A percentile compares a stretch with the other conserved stretches of the same genome.
Evolutionary conservation across 2,888 invertebrate genomes (phyloP).

Genomic region (Hymenopus coronatus): DNA sequence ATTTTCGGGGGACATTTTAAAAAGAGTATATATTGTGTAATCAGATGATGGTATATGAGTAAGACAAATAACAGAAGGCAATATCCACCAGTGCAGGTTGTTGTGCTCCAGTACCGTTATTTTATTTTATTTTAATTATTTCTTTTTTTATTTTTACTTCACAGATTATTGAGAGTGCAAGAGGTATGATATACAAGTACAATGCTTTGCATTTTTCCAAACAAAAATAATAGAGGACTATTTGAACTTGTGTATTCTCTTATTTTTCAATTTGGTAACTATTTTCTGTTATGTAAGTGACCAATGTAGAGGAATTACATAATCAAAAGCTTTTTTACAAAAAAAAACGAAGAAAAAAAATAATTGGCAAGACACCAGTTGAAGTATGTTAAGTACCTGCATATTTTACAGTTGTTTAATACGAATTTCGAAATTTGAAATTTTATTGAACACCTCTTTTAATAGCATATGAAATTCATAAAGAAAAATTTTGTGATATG

Average conservation of each 20-base stretch:
- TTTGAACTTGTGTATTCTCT: not conserved
- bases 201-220: not conserved
- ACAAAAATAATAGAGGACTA: not conserved
- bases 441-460: not conserved
- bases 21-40: not conserved
- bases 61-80: not conserved
- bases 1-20: conserved; percentile 19
- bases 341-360: not conserved
- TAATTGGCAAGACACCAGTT: not conserved
- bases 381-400: not conserved
- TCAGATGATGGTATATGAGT: not conserved
- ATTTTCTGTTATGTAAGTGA: not conserved
- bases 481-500: not conserved
- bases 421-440: not conserved
- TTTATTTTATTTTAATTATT: too few species aligned
- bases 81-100: not conserved
- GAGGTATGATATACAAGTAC: not conserved
- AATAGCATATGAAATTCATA: not conserved
- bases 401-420: not conserved
- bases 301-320: not conserved
- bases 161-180: not conserved
- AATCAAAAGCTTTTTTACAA: not conserved
- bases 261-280: not conserved
- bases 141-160: not conserved
- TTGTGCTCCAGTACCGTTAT: not conserved